Percentiles rank a stretch among this genome's conserved stretches.
These are phyloP conservation scores for Virgularia gustaviana DNA, from an alignment of 92 coral and sea anemone species.

Conservation along the genomic window DNA sequence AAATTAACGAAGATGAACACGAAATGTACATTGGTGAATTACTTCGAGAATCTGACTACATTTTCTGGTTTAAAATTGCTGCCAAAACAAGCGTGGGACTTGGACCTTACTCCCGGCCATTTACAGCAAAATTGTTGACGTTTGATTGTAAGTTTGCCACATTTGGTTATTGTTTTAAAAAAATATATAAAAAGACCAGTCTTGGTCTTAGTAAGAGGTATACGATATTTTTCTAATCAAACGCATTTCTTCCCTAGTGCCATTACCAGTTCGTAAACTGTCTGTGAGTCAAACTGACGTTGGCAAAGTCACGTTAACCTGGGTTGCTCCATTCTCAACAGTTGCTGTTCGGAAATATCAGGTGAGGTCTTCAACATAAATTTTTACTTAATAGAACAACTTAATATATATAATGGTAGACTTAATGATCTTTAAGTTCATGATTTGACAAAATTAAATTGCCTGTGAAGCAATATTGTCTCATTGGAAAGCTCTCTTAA, in stretches of 20 bases:
- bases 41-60: slow-evolving; percentile 53
- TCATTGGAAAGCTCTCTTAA: no score
- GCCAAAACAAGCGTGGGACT: slow-evolving; percentile 69
- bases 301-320: not conserved
- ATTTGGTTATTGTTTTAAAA: not conserved
- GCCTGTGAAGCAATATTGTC: no score
- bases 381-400: no score
- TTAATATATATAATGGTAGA: no score
- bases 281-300: not conserved
- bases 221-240: not conserved
- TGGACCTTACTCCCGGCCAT: slow-evolving; percentile 64
- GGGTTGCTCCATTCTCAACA: slow-evolving; percentile 15
- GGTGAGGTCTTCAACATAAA: no score
- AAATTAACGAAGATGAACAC: slow-evolving; percentile 43
- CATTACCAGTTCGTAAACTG: slow-evolving; percentile 20
- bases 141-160: slow-evolving; percentile 78
- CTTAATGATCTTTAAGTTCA: no score
- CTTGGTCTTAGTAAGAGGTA: not conserved
- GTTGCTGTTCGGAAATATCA: slow-evolving; percentile 11
- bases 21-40: slow-evolving; percentile 45
- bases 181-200: not conserved
- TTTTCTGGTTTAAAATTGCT: slow-evolving; percentile 82
- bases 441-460: no score
- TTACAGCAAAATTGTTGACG: slow-evolving; percentile 58
- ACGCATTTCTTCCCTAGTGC: slow-evolving; percentile 1